Evolutionary conservation across 2,797 vertebrate species (phyloP), one percentile per base, ranked within the genome.

Genomic region (Channallabes apus): DNA sequence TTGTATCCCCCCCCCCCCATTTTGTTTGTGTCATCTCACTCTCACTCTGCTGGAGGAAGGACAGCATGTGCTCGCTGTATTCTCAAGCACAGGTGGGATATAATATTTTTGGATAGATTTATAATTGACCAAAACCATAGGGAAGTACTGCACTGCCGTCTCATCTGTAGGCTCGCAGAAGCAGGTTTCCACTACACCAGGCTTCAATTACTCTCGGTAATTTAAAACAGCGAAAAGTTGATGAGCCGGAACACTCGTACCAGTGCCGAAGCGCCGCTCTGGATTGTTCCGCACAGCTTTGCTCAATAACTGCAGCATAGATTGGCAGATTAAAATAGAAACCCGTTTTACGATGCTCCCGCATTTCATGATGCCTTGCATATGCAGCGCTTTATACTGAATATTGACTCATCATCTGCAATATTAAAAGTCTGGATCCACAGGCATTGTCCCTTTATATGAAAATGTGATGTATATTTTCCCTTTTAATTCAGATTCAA

Each of bases 191-290:
- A 68, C 73, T 68, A 77, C 46, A 35, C 62, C 29, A 59, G 46
- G 51, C 82, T 72, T 59, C 67, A 59, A 56, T 82, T 84, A 77
- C 76, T 61, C 56, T 22, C 17, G 4, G 51, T 69, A 56, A 79
- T 84, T 84, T 69, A 67, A 84, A 78, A 77, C 83, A 69, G 35
- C n/a, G 14, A 61, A 84, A 71, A 61, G 65, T 41, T 80, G 83
- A 84, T 80, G 76, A 59, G 54, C 64, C 54, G 79, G 79, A 81
- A 81, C 79, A 32, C 79, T 67, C 62, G 67, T 81, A 81, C 18
- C 41, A 32, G 41, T 20, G 9, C 29, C 20, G 61, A 2, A 9
- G 35, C 54, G 14, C 46, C 69, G 32, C 59, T 78, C 75, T 41
- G 75, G 75, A 58, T 69, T 38, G 68, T 56, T 81, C 67, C 12